Conservation (phyloP, 2,797 vertebrate species). For the Anas bernieri region DNA sequence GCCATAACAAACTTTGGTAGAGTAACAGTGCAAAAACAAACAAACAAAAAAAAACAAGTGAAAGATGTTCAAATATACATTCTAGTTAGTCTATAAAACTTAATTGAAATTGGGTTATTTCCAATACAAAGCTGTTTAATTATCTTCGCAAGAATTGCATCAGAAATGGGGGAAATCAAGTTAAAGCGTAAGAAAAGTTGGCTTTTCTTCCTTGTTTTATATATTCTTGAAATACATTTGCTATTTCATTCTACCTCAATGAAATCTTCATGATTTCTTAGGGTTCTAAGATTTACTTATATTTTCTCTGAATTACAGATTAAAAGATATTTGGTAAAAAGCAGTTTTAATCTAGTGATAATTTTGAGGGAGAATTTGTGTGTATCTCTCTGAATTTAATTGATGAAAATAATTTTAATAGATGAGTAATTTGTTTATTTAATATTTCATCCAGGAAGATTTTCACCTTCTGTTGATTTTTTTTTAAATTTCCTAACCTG, state of each 20-base stretch:
- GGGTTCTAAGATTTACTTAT: background rate
- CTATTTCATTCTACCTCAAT: background rate
- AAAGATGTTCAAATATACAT: background rate
- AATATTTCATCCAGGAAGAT: background rate
- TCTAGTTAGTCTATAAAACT: background rate
- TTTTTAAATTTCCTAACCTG: background rate
- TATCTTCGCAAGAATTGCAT: background rate
- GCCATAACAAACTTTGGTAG: background rate
- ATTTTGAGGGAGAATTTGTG: background rate
- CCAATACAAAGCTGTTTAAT: background rate
- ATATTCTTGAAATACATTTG: background rate
- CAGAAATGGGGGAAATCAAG: no score
- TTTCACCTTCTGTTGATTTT: background rate
- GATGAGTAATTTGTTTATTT: background rate
- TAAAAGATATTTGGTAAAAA: background rate
- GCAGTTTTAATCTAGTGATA: background rate
- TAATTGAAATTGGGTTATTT: background rate
- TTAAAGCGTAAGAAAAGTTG: background rate
- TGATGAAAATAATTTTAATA: background rate
- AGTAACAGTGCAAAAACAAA: background rate
- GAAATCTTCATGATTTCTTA: background rate
- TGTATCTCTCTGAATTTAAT: background rate
- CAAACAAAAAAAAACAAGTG: background rate
- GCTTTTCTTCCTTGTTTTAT: background rate
- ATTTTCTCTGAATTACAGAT: background rate